These are phyloP conservation scores for Pristionchus japonicus DNA, from an alignment of 2,888 invertebrate species.

Conservation along the genomic window DNA sequence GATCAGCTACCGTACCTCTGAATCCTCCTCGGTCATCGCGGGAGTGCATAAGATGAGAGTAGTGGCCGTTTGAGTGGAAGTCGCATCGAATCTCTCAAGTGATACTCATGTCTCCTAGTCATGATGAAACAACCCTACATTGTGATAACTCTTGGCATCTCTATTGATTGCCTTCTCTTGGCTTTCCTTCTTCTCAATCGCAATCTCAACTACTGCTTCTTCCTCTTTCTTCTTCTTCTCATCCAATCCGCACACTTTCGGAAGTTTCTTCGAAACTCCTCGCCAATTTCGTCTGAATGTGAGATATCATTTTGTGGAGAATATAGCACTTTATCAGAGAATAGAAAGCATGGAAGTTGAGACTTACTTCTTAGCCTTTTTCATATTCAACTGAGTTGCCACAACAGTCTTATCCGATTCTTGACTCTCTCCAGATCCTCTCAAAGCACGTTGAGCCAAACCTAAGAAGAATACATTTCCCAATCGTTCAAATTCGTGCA, in stretches of 20 bases:
- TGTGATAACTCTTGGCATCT: slow-evolving; percentile 28
- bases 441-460: not conserved
- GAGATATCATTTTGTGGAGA: too few species aligned
- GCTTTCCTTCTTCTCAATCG: not conserved
- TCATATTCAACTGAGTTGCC: not conserved
- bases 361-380: not conserved
- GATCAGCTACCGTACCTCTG: not conserved
- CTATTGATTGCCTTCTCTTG: not conserved
- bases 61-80: not conserved
- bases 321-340: too few species aligned
- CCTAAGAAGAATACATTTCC: too few species aligned
- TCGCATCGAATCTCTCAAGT: slow-evolving; percentile 16
- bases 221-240: not conserved
- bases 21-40: slow-evolving; percentile 3
- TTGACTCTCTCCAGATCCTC: slow-evolving; percentile 5
- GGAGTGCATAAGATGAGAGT: not conserved
- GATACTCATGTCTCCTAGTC: not conserved
- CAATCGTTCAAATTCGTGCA: too few species aligned
- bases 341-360: too few species aligned
- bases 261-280: not conserved
- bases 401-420: not conserved
- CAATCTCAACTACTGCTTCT: not conserved
- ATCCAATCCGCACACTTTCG: not conserved
- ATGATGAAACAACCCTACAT: not conserved
- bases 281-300: not conserved